These are phyloP conservation scores for Meles meles DNA, from an alignment of 2,113 vertebrate genomes.

Conservation along the genomic window DNA sequence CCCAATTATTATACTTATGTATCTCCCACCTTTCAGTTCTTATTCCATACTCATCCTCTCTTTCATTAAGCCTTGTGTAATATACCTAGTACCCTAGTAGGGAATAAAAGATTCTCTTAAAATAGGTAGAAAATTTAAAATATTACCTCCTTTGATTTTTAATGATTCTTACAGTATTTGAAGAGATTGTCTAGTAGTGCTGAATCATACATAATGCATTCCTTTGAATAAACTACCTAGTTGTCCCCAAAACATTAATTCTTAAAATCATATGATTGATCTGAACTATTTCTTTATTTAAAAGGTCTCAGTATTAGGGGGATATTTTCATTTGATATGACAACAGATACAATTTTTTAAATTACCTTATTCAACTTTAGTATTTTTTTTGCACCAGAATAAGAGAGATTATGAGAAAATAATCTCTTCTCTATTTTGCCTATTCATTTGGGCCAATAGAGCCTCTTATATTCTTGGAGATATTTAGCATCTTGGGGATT, in stretches of 20 bases:
- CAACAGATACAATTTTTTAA: neutral
- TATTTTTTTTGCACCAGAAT: neutral
- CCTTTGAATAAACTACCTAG: constrained; percentile 44
- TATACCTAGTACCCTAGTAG: neutral
- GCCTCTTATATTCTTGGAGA: neutral
- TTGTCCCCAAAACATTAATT: constrained; percentile 44
- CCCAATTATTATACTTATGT: neutral
- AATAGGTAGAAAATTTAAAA: neutral
- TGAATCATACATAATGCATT: constrained; percentile 43
- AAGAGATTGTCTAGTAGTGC: constrained; percentile 36
- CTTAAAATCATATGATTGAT: constrained; percentile 34
- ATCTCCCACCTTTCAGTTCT: neutral
- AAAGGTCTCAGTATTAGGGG: neutral
- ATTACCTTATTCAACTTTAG: neutral
- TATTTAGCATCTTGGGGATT: neutral
- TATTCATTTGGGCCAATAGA: neutral
- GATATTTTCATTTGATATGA: neutral
- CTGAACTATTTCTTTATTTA: constrained; percentile 23
- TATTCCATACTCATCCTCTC: neutral
- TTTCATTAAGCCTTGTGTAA: neutral
- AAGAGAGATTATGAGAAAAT: neutral
- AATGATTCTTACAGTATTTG: neutral
- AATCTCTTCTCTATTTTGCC: neutral
- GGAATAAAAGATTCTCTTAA: neutral
- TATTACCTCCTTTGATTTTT: neutral